phyloP scores from a whole-genome alignment of 2,113 vertebrate species.

The Dipodomys spectabilis region DNA sequence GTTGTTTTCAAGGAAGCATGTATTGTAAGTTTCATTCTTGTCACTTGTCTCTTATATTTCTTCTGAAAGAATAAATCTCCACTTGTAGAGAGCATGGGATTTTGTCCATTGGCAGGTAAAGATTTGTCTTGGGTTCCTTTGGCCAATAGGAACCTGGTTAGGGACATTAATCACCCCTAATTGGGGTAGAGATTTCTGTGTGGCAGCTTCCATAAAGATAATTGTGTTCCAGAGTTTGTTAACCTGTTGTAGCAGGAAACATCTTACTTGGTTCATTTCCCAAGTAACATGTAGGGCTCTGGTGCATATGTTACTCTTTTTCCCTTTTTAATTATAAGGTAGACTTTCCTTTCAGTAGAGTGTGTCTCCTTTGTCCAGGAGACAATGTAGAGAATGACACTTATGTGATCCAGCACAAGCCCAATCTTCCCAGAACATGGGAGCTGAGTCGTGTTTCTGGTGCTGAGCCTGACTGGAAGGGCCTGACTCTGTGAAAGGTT shows the following conservation, averaged over 20 bases:
- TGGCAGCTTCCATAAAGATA: not conserved
- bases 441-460: not conserved
- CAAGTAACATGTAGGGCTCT: conserved; percentile 10
- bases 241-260: conserved; percentile 25
- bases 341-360: not conserved
- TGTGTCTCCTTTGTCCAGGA: not conserved
- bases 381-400: not conserved
- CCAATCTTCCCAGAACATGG: not conserved
- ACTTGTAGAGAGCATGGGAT: not conserved
- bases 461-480: not conserved
- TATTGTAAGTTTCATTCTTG: not conserved
- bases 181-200: conserved; percentile 25
- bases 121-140: not conserved
- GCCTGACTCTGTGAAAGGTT: not conserved
- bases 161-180: not conserved
- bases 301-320: not conserved
- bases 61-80: not conserved
- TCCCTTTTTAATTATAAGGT: not conserved
- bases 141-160: not conserved
- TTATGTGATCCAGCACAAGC: not conserved
- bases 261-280: not conserved
- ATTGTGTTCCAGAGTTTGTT: conserved; percentile 28
- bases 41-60: not conserved
- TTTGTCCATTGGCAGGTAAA: not conserved
- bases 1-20: not conserved